Evolutionary conservation across 2,888 invertebrate species (phyloP), one percentile per base, ranked within the genome.

Genomic region (Acrobasis repandana): DNA sequence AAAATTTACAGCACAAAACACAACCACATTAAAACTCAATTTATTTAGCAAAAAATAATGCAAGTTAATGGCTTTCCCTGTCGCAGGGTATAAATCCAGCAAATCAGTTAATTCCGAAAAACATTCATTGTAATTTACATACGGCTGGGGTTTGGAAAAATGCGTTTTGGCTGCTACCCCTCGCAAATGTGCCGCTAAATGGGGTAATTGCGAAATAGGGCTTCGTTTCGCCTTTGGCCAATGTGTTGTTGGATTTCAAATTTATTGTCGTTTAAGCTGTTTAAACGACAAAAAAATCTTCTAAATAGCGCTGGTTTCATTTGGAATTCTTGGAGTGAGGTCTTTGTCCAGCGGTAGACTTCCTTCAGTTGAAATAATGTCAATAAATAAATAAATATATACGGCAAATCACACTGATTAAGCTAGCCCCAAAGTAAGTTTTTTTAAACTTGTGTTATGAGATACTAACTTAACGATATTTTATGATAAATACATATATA

Each of bases 181-280:
- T 69, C 73, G 67, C 50, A 72, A 77, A 76, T 71, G 75, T 72
- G 63, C 73, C 73, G 74, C 76, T 76, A 73, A 73, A 75, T 70
- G 65, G 68, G 65, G 71, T 76, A 80, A 78, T 80, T 75, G 75
- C 73, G 68, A 75, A 74, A 76, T 69, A 71, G 72, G 71, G 73
- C 72, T 72, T 65, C 65, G 66, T 65, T 66, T 62, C 50, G 54
- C 54, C 38, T 38, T 38, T 20, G 43, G 54, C 54, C 54, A 54
- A 54, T 38, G 38, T 54, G 38, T 38, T 38, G 36, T 15, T 18
- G 54, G 54, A 54, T 54, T 54, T 43, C 38, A 20, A 6, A 54
- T 54, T 38, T 54, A 54, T 54, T 38, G 16, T 16, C 38, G 38
- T 54, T 54, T 54, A 36, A 10, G 36, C 36, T 36, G 8, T 28